phyloP scores from a whole-genome alignment of 2,888 invertebrate genomes.

The Spialia ferax region DNA sequence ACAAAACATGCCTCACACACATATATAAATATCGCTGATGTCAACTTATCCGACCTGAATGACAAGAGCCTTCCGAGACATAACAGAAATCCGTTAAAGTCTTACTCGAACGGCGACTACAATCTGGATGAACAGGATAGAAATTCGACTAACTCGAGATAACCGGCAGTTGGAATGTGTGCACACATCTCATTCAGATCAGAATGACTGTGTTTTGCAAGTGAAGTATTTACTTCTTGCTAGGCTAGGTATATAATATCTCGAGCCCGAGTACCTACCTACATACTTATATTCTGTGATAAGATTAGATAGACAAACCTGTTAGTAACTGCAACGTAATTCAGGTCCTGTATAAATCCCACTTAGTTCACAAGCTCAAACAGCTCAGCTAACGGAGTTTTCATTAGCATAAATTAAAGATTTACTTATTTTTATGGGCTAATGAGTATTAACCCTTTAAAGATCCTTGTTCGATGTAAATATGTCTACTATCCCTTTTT shows the following conservation, averaged over 20 bases:
- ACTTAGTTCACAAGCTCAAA: slow-evolving; percentile 32
- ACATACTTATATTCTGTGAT: slow-evolving; percentile 32
- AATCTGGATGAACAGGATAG: slow-evolving; percentile 34
- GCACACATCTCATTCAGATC: slow-evolving; percentile 37
- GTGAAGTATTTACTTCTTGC: slow-evolving; percentile 35
- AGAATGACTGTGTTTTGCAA: slow-evolving; percentile 29
- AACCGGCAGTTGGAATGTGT: slow-evolving; percentile 26
- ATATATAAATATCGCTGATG: slow-evolving; percentile 50
- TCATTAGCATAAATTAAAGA: slow-evolving; percentile 33
- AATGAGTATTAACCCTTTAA: slow-evolving; percentile 12
- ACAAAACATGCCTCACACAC: slow-evolving; percentile 42
- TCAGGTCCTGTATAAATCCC: slow-evolving; percentile 35
- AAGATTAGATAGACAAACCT: slow-evolving; percentile 40
- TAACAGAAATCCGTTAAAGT: slow-evolving; percentile 34
- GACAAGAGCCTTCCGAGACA: slow-evolving; percentile 32
- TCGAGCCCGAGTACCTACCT: slow-evolving; percentile 20
- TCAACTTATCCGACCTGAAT: slow-evolving; percentile 35
- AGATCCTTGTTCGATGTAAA: not conserved
- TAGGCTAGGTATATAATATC: slow-evolving; percentile 35
- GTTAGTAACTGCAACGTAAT: slow-evolving; percentile 34
- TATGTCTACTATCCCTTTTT: not conserved
- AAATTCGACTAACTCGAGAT: slow-evolving; percentile 19
- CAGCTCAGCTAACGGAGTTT: slow-evolving; percentile 36
- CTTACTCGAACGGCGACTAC: slow-evolving; percentile 30
- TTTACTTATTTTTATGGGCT: slow-evolving; percentile 25